Evolutionary conservation across 1,140 invertebrate genomes (phyloP), one percentile per base, ranked within the genome.

Genomic region (Aricia agestis): DNA sequence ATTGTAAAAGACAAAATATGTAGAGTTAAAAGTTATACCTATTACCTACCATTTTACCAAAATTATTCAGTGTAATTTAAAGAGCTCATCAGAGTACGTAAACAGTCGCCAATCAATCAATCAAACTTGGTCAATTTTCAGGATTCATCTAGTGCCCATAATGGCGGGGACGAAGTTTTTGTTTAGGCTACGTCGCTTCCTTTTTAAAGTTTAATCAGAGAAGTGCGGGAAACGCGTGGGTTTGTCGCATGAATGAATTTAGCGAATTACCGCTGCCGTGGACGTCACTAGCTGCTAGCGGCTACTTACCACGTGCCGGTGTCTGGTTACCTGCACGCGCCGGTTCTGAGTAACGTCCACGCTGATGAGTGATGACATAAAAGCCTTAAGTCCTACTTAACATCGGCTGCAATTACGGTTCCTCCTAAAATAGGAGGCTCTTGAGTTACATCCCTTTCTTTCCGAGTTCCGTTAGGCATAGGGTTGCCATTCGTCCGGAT

Each of bases 221-320:
- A 19, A 19, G 13, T 52, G 67, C 42, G 67, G 75, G 61, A 77
- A 70, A 86, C 75, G 80, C 78, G 87, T 89, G 82, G 85, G 87
- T 73, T 80, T 78, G 79, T 71, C 78, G 75, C 76, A 83, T 86
- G 82, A 89, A 87, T 87, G 85, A 84, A 84, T 81, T 84, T 84
- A 74, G 83, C 79, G 76, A 77, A 80, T 72, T 52, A 52, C 45
- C 45, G 45, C 45, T 42, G 52, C 52, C 36, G 36, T 52, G 45
- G 45, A 52, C 45, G 45, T 52, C 45, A 52, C 10, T 36, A 36
- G 36, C 36, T 6, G 36, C 36, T 9, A 9, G 45, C 45, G 11
- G 45, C 9, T 13, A 52, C 45, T 15, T 52, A 52, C 45, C 45
- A 52, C 45, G 11, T 52, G 45, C 45, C 45, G 45, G 45, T 52